These are phyloP conservation scores for Opisthograptis luteolata DNA, from an alignment of 2,888 invertebrate species.

Conservation along the genomic window DNA sequence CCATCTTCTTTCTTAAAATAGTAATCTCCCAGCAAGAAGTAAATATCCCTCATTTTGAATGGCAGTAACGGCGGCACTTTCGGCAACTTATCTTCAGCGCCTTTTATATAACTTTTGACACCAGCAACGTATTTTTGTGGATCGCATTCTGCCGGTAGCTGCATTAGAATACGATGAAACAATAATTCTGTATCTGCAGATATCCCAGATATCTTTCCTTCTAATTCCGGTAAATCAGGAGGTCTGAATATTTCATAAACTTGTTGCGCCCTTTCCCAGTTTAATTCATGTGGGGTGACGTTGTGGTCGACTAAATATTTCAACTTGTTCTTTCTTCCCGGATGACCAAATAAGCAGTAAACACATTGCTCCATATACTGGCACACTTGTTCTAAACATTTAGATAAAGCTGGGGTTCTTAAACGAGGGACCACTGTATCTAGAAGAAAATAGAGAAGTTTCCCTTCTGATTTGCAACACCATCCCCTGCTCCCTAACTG, in stretches of 20 bases:
- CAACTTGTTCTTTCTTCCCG: constrained; percentile 86
- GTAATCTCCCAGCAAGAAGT: constrained; percentile 96
- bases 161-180: constrained; percentile 87
- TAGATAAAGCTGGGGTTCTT: constrained; percentile 86
- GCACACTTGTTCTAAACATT: constrained; percentile 87
- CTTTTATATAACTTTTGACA: constrained; percentile 88
- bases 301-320: constrained; percentile 90
- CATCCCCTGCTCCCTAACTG: constrained; percentile 90
- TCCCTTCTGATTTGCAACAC: constrained; percentile 91
- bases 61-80: constrained; percentile 80
- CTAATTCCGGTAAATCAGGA: constrained; percentile 91
- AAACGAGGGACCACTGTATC: constrained; percentile 89
- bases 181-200: constrained; percentile 91
- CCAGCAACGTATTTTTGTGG: constrained; percentile 86
- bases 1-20: constrained; percentile 95
- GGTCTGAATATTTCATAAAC: constrained; percentile 93
- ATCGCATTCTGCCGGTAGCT: constrained; percentile 88
- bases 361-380: constrained; percentile 92
- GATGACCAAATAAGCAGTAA: constrained; percentile 94
- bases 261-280: constrained; percentile 90
- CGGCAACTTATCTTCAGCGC: constrained; percentile 83
- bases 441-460: constrained; percentile 90
- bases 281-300: constrained; percentile 87
- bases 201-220: constrained; percentile 90
- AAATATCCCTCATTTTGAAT: constrained; percentile 88